A percentile compares a stretch with the other conserved stretches of the same genome.
These are phyloP conservation scores for Alouatta palliata DNA, from an alignment of 2,113 vertebrate genomes.

Conservation along the genomic window DNA sequence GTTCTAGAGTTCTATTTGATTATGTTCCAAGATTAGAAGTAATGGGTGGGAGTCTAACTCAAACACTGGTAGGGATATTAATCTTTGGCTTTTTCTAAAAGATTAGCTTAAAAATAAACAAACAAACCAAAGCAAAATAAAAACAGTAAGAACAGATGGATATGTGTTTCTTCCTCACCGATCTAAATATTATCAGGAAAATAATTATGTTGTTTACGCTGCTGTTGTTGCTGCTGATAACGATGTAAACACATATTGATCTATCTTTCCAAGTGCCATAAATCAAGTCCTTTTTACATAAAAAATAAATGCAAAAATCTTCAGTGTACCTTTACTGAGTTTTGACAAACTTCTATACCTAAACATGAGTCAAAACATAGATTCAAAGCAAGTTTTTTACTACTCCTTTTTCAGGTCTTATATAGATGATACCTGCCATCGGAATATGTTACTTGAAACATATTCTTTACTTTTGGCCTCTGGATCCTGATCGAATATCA, in stretches of 20 bases:
- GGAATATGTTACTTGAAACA: neutral
- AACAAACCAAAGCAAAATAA: neutral
- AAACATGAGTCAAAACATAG: neutral
- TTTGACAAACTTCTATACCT: neutral
- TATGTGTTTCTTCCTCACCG: neutral
- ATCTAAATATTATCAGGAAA: neutral
- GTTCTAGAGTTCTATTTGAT: neutral
- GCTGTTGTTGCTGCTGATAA: neutral
- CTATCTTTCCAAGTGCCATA: neutral
- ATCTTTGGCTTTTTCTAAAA: neutral
- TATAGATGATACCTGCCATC: neutral
- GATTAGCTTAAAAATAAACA: neutral
- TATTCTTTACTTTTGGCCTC: neutral
- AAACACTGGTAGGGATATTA: neutral
- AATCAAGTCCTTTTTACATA: constrained; percentile 9
- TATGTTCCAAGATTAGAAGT: neutral
- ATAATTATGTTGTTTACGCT: neutral
- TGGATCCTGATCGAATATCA: neutral
- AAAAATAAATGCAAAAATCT: constrained; percentile 36
- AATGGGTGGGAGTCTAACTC: neutral
- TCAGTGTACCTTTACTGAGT: neutral
- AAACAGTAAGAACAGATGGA: neutral
- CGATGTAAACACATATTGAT: neutral
- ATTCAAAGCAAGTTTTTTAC: neutral
- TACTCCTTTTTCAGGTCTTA: neutral